These are phyloP conservation scores for Acronicta aceris DNA, from an alignment of 2,888 invertebrate species.

Conservation along the genomic window DNA sequence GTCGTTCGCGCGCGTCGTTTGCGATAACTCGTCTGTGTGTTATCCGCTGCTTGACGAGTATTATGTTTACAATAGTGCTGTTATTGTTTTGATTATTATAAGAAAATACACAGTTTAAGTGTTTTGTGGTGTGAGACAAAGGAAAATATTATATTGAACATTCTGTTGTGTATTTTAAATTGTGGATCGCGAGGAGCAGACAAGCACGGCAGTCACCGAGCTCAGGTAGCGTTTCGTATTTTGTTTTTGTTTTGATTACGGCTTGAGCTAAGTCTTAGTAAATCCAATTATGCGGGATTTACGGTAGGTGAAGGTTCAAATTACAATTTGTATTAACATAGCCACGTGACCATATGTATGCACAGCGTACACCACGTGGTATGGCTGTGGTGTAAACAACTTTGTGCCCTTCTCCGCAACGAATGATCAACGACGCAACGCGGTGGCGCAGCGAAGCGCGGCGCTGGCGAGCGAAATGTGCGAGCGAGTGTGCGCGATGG, in stretches of 20 bases:
- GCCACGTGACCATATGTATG: slow-evolving; percentile 81
- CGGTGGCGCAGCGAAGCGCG: slow-evolving; percentile 21
- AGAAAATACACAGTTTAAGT: slow-evolving; percentile 68
- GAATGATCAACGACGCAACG: slow-evolving; percentile 45
- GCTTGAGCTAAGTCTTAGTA: slow-evolving; percentile 55
- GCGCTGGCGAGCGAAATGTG: slow-evolving; percentile 40
- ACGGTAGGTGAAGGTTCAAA: slow-evolving; percentile 51
- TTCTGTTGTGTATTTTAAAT: slow-evolving; percentile 63
- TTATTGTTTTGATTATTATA: slow-evolving; percentile 74
- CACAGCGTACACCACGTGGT: slow-evolving; percentile 83
- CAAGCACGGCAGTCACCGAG: slow-evolving; percentile 84
- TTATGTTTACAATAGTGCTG: slow-evolving; percentile 85
- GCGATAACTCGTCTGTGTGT: slow-evolving; percentile 70
- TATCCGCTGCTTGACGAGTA: slow-evolving; percentile 74
- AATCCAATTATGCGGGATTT: slow-evolving; percentile 65
- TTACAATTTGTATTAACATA: slow-evolving; percentile 71
- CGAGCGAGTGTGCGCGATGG: slow-evolving; percentile 4
- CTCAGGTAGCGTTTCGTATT: slow-evolving; percentile 82
- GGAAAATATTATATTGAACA: slow-evolving; percentile 60
- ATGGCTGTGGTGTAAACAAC: slow-evolving; percentile 80
- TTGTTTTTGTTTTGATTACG: slow-evolving; percentile 81
- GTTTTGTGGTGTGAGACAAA: slow-evolving; percentile 75
- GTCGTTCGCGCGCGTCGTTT: slow-evolving; percentile 84
- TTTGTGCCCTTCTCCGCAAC: slow-evolving; percentile 70
- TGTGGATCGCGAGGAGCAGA: slow-evolving; percentile 74